Base-by-base conservation (phyloP, 2,113 vertebrate species). In the Eclectus roratus region DNA sequence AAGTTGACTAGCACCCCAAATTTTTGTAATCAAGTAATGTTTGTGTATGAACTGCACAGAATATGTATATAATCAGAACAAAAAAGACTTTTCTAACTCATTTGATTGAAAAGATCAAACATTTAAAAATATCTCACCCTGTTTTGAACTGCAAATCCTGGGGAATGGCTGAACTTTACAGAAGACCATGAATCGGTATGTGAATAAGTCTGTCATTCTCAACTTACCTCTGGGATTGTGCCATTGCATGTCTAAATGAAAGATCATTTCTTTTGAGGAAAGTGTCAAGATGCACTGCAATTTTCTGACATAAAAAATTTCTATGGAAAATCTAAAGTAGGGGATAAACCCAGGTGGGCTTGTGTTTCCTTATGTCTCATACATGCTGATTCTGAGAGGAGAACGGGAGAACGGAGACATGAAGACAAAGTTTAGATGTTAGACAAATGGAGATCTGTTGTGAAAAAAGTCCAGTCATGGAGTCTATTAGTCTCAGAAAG, bases 151-250 rank as follows among this genome's bases (percentile, higher is more conserved):
- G 77, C 72, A 95, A 89, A 86, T 92, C 92, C 80, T 94, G 69
- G 96, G 96, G 86, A 97, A 95, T 79, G 91, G 88, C 72, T 95
- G 94, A 97, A 94, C 96, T 95, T 97, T 95, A 86, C 83, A 86
- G 88, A 63, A 89, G 77, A 83, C 92, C n/a, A 29, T 70, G 50
- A 86, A 93, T 92, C 80, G 78, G 83, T 78, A 53, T 66, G 82
- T 2, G 4, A 88, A 29, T 61, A 88, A 90, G 18, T 86, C 88
- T 95, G 86, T 88, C 91, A 60, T 78, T 95, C 88, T 92, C 72
- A 84, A 0, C 35, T 93, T 92, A 78, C 96, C 65, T 73, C 29
- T 76, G 96, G 86, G 95, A 80, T 55, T 83, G 33, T 91, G 29
- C 58, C 50, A 80, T 55, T 74, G 63, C n/a, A 28, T 80, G 50